These are phyloP conservation scores for Lepisosteus oculatus DNA, from an alignment of 2,113 vertebrate genomes.

Conservation along the genomic window DNA sequence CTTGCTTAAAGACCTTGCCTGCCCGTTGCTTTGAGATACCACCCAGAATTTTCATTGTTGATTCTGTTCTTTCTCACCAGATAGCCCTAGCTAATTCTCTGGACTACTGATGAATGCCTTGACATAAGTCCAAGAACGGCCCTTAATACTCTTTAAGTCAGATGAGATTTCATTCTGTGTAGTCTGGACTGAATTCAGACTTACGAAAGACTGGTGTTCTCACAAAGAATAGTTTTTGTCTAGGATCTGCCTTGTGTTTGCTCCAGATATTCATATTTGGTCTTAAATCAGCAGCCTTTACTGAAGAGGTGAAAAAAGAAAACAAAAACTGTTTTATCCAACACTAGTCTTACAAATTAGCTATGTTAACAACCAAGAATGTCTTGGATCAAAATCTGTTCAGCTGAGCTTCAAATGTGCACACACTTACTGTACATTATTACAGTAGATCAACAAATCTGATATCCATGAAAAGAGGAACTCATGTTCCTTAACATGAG, in stretches of 20 bases:
- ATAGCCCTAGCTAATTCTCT: conserved; percentile 39
- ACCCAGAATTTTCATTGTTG: conserved; percentile 7
- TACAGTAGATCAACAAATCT: no score
- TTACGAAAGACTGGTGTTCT: conserved; percentile 53
- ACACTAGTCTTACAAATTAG: no score
- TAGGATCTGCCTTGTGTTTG: conserved; percentile 24
- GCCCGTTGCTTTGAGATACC: conserved; percentile 14
- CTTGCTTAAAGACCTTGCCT: conserved; percentile 31
- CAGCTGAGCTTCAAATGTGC: no score
- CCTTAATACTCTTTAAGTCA: conserved; percentile 58
- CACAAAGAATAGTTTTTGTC: conserved; percentile 54
- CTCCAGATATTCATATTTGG: not conserved
- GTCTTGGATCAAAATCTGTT: no score
- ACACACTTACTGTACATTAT: no score
- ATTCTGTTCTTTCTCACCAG: not conserved
- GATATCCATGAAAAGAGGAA: no score
- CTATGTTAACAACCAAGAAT: no score
- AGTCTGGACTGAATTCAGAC: conserved; percentile 57
- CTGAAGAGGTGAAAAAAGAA: no score
- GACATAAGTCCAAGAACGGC: conserved; percentile 45
- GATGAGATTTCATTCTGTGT: conserved; percentile 52
- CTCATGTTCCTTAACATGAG: no score
- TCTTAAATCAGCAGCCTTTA: not conserved
- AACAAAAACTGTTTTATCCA: no score
- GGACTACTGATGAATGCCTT: conserved; percentile 49